Percentiles rank a stretch among this genome's conserved stretches.
phyloP scores from a whole-genome alignment of 2,797 vertebrate genomes.

The Epinephelus malabaricus region DNA sequence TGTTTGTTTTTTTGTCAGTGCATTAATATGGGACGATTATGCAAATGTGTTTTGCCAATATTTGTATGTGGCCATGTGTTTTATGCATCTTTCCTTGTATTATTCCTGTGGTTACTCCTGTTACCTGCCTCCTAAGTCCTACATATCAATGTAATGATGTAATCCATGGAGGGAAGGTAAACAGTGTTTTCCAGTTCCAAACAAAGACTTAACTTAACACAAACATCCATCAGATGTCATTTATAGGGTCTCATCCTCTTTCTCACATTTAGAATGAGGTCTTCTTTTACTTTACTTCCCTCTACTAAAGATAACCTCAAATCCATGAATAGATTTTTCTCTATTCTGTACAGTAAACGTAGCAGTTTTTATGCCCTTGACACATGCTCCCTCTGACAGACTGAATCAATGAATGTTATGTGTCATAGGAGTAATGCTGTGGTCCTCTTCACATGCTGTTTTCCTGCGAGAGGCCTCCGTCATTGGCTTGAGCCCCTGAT shows the following conservation, averaged over 20 bases:
- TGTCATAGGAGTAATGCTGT: constrained; percentile 59
- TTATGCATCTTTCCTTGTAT: constrained; percentile 9
- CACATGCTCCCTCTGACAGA: constrained; percentile 42
- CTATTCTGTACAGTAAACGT: constrained; percentile 42
- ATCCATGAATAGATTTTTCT: constrained; percentile 59
- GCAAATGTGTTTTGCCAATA: constrained; percentile 22
- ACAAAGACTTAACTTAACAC: constrained; percentile 17
- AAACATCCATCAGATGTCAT: constrained; percentile 17
- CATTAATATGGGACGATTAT: constrained; percentile 17
- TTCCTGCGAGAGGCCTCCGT: constrained; percentile 71
- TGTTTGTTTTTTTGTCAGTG: constrained; percentile 9
- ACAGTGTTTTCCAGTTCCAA: constrained; percentile 15
- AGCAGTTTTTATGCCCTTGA: constrained; percentile 60
- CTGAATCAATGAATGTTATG: constrained; percentile 61
- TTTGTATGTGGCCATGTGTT: constrained; percentile 9
- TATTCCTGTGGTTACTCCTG: constrained; percentile 18
- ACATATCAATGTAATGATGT: constrained; percentile 17
- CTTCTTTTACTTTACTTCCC: constrained; percentile 32
- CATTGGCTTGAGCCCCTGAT: constrained; percentile 73
- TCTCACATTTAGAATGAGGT: constrained; percentile 31
- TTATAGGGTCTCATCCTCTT: constrained; percentile 6
- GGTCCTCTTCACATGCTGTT: constrained; percentile 51
- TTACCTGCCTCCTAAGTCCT: constrained; percentile 25
- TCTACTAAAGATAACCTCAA: constrained; percentile 64
- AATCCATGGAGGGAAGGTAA: constrained; percentile 19